Percentiles rank a stretch among this genome's conserved stretches.
Evolutionary conservation across 2,113 vertebrate genomes (phyloP).

Genomic region (Cinclus cinclus): DNA sequence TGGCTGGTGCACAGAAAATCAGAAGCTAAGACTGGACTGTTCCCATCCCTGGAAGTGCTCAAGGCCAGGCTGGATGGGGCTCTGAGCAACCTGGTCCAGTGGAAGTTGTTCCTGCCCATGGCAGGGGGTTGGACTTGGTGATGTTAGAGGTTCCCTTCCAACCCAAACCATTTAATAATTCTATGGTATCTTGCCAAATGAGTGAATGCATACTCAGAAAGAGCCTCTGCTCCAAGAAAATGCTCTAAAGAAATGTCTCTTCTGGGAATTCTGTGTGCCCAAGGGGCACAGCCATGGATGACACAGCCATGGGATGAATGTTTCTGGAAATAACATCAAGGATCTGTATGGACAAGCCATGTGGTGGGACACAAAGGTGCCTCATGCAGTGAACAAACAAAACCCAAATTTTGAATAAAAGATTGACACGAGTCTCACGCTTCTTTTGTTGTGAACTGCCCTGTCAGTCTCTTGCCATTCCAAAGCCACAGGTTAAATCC

Average conservation of each 20-base stretch:
- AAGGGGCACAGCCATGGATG: background rate
- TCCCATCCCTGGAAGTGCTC: background rate
- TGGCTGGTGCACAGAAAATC: background rate
- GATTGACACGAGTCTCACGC: background rate
- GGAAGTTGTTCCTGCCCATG: background rate
- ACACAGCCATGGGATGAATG: background rate
- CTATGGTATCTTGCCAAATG: background rate
- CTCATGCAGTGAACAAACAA: background rate
- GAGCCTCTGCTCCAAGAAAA: background rate
- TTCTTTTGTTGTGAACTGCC: background rate
- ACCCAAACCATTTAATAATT: background rate
- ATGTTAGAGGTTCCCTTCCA: background rate
- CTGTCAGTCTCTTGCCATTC: accelerated
- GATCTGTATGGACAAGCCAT: accelerated
- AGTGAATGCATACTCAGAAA: background rate
- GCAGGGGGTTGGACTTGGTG: background rate
- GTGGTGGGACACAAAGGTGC: background rate
- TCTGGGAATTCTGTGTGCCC: background rate
- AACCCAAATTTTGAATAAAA: background rate
- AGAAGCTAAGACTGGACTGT: background rate
- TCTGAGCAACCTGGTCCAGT: background rate
- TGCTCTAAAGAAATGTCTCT: background rate
- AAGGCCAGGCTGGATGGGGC: background rate
- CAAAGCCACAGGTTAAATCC: background rate
- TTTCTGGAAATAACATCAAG: background rate